Evolutionary conservation across 2,888 invertebrate genomes (phyloP), one percentile per base, ranked within the genome.

Genomic region (Caenorhabditis becei): DNA sequence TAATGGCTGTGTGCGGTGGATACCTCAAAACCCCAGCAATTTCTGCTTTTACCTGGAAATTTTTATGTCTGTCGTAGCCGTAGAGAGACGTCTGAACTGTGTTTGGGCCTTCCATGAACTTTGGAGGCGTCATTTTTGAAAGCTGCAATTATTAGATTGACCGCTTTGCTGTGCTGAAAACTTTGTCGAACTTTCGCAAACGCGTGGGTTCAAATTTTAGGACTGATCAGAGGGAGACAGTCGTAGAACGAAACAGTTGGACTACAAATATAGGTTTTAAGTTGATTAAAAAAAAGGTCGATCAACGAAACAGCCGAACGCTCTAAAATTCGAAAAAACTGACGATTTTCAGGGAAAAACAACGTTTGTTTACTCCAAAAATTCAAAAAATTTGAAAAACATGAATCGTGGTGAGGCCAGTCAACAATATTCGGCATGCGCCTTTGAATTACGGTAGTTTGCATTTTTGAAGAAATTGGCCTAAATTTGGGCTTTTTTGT

Each of bases 81-180:
- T 65, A 75, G n/a, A 80, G 66, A 20, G 80, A 80, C 7, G 80
- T 80, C 63, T 80, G 80, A 44, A 80, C 80, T 8, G 51, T 24
- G 28, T 80, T 53, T 1, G 80, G 80, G 8, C 65, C 24, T 28
- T 80, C 75, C 2, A 70, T 37, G 20, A 35, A 80, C 28, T 80
- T 80, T 4, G 75, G 65, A 1, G 69, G n/a, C 16, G 72, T 24
- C 80, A 80, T 80, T 16, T 8, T 41, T 14, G 41, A 41, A 14
- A 44, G 35, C 66, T 53, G 53, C 3, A 65, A 47, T 18, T 59
- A 37, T 59, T 56, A 16, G 44, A 44, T 11, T n/a, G n/a, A n/a
- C n/a, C n/a, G n/a, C n/a, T n/a, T n/a, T n/a, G n/a, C n/a, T n/a
- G n/a, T n/a, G n/a, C n/a, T n/a, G n/a, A n/a, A n/a, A n/a, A n/a